phyloP scores from a whole-genome alignment of 2,888 invertebrate species.

The Geotrupes spiniger region DNA sequence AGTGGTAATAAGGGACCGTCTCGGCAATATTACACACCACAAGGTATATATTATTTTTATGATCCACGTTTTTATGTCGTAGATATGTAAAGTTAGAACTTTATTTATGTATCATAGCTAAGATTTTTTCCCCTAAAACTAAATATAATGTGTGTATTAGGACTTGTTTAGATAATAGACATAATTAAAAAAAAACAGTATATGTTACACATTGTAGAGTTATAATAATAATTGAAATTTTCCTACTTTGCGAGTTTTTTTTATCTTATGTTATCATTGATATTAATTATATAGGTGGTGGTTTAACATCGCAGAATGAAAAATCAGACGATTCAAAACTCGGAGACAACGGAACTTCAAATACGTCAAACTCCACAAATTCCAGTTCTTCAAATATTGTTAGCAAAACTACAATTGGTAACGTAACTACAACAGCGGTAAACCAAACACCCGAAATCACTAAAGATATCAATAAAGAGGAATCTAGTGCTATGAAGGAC shows the following conservation, averaged over 20 bases:
- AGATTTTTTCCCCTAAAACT: too few relatives aligned
- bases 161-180: too few relatives aligned
- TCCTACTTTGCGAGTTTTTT: too few relatives aligned
- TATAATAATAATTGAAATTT: too few relatives aligned
- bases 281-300: slow-evolving; percentile 32
- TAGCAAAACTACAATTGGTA: slow-evolving; percentile 24
- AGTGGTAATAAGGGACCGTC: slow-evolving; percentile 46
- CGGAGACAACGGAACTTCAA: slow-evolving; percentile 34
- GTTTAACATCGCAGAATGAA: slow-evolving; percentile 42
- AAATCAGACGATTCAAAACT: slow-evolving; percentile 46
- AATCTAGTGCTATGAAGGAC: slow-evolving; percentile 43
- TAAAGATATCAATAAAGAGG: slow-evolving; percentile 40
- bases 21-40: slow-evolving; percentile 51
- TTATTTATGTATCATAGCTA: not conserved
- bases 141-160: too few relatives aligned
- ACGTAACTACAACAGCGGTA: slow-evolving; percentile 22
- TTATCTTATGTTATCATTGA: too few relatives aligned
- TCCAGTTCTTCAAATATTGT: slow-evolving; percentile 28
- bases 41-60: slow-evolving; percentile 16
- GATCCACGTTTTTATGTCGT: not conserved
- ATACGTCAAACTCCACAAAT: slow-evolving; percentile 28
- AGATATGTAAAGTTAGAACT: not conserved
- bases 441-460: slow-evolving; percentile 34
- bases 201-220: too few relatives aligned
- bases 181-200: too few relatives aligned